Conservation (phyloP, 2,797 vertebrate species). For the Onychomys leucogaster region DNA sequence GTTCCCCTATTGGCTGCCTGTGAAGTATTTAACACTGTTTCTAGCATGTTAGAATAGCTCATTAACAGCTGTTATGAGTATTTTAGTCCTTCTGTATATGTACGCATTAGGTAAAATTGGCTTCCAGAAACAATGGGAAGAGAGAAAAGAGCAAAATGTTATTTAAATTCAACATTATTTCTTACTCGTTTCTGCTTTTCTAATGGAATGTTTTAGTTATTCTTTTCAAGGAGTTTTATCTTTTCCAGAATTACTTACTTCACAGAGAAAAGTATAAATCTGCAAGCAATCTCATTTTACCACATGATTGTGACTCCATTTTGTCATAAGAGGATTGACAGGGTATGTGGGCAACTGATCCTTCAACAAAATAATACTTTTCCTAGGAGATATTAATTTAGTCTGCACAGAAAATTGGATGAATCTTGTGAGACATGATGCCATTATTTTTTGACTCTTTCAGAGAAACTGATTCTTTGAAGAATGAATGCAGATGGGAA, state of each 20-base stretch:
- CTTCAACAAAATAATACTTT: neutral
- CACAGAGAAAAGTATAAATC: neutral
- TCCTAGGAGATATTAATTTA: neutral
- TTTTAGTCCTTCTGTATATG: neutral
- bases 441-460: neutral
- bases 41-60: neutral
- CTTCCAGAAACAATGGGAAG: neutral
- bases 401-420: neutral
- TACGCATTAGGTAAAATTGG: neutral
- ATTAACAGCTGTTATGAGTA: neutral
- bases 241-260: neutral
- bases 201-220: neutral
- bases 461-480: neutral
- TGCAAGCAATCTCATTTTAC: neutral
- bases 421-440: neutral
- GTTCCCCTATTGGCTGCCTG: neutral
- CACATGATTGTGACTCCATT: neutral
- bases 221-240: neutral
- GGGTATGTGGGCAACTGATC: neutral
- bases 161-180: slow-evolving; percentile 3
- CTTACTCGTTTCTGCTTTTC: neutral
- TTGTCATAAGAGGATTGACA: neutral
- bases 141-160: neutral
- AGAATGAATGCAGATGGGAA: neutral
- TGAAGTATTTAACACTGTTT: neutral